Conservation (phyloP, 35 echinoderm and acorn worm species). For the Ophioderma brevispina region DNA sequence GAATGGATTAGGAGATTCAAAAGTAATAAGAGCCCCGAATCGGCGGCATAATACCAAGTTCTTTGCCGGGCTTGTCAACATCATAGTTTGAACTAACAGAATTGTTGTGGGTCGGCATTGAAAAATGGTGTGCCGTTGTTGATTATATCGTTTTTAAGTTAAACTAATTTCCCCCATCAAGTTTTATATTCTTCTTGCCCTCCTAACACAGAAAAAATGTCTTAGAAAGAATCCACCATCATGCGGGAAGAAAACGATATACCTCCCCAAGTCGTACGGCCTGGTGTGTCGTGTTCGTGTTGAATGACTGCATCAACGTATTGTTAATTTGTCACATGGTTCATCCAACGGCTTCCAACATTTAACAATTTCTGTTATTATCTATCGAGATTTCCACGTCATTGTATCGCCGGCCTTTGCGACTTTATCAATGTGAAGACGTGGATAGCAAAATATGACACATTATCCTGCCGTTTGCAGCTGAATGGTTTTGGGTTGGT, state of each 20-base stretch:
- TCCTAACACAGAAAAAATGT: neutral
- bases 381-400: neutral
- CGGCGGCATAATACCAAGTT: too few species aligned
- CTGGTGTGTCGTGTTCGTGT: neutral
- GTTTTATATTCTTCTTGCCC: neutral
- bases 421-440: neutral
- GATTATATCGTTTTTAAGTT: neutral
- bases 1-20: too few species aligned
- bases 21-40: too few species aligned
- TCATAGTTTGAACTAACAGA: too few species aligned
- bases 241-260: neutral
- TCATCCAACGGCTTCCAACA: neutral
- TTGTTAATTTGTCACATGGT: neutral
- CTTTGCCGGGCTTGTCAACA: too few species aligned
- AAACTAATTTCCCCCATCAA: neutral
- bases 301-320: neutral
- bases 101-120: too few species aligned
- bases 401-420: neutral
- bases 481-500: neutral
- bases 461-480: neutral
- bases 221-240: neutral
- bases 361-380: neutral
- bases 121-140: too few species aligned
- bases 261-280: neutral
- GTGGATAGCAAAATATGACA: neutral